phyloP scores from a whole-genome alignment of 2,797 vertebrate genomes.

The Euphonia xanthogaster region DNA sequence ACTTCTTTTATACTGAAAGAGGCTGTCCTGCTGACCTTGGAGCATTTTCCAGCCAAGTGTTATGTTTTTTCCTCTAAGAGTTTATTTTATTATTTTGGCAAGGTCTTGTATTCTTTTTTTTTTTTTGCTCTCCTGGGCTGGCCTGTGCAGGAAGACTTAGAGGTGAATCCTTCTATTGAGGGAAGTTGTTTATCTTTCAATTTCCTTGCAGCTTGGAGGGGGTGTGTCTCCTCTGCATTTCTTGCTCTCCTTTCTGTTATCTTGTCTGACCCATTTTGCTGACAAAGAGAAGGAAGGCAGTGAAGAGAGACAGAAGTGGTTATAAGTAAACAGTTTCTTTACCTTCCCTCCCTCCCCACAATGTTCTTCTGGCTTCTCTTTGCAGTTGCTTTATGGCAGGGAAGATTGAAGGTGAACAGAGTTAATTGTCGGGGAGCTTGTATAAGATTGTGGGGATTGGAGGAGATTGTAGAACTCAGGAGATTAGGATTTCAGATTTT shows the following conservation, averaged over 20 bases:
- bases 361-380: neutral
- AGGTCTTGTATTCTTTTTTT: neutral
- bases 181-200: neutral
- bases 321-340: neutral
- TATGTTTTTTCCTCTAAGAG: neutral
- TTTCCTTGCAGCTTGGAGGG: neutral
- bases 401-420: neutral
- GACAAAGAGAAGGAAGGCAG: neutral
- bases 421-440: neutral
- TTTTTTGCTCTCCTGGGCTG: neutral
- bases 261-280: conserved; percentile 19
- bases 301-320: neutral
- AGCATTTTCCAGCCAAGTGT: neutral
- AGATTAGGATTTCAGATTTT: neutral
- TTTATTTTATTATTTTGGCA: neutral
- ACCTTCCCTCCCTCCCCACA: neutral
- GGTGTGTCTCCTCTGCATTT: neutral
- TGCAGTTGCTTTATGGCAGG: neutral
- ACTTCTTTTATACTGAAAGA: neutral
- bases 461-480: neutral
- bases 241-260: neutral
- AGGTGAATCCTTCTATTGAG: neutral
- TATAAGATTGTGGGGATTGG: neutral
- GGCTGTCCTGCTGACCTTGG: neutral
- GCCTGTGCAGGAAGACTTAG: neutral